Base-by-base conservation (phyloP, 2,797 vertebrate genomes). In the Enoplosus armatus region DNA sequence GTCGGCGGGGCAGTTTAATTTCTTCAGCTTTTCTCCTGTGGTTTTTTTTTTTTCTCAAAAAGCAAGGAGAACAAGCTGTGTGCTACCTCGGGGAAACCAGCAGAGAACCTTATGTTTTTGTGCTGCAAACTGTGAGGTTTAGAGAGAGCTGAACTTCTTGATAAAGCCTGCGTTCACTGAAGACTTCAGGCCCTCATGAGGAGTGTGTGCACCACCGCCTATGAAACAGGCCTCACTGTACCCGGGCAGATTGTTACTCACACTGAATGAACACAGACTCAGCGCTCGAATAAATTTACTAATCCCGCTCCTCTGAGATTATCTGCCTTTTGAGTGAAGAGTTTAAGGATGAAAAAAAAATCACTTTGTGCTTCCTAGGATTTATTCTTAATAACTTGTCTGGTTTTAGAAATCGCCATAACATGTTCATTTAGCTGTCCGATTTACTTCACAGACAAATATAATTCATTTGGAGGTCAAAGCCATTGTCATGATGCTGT, bases 1-100 rank as follows among this genome's bases (percentile, higher is more conserved):
- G 83, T 88, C 84, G 76, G 79, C 67, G 62, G 61, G 65, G 72
- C 84, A 83, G 48, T 89, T 89, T 86, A 72, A 89, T 89, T 89
- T 85, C 77, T 69, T 60, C 72, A 61, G 55, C 72, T 77, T 76
- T 58, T 62, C 85, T 86, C 59, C 53, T 54, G 66, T 72, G 84
- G 58, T 79, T 37, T 72, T 65, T 66, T 56, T 75, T 33, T 45
- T 59, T 37, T 64, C 26, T 18, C 14, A 26, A 16, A 76, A 85
- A 79, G 63, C 27, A 24, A 24, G 26, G 35, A 47, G 60, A 80
- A 72, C 47, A 67, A 83, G 75, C 68, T 70, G 59, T 56, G 71
- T 35, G 55, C 29, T 64, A 71, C 85, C 64, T 59, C 14, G 5
- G 69, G 72, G 85, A 87, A 78, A 75, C 80, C 66, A 78, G 66